Conservation (phyloP, 2,888 invertebrate species). For the Acanthopleura granulata region DNA sequence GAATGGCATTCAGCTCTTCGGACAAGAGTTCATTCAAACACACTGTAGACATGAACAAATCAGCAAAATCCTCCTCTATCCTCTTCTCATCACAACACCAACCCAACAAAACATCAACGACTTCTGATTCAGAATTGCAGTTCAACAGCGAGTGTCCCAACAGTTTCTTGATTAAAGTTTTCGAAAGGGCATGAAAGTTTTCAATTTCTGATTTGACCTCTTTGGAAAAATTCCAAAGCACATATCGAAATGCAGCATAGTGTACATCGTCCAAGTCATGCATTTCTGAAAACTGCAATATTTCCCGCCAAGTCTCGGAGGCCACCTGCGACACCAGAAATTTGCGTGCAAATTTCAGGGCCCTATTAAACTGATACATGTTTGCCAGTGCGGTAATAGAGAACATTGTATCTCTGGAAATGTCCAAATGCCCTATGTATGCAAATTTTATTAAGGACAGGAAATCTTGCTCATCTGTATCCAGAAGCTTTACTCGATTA, state of each 20-base stretch:
- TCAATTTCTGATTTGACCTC: not conserved
- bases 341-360: not conserved
- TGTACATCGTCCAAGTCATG: not conserved
- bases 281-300: not conserved
- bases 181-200: not conserved
- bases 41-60: not conserved
- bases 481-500: not conserved
- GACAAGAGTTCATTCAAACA: not conserved
- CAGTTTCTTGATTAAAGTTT: not conserved
- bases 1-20: not conserved
- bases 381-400: not conserved
- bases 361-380: not conserved
- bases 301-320: not conserved
- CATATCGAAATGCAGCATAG: not conserved
- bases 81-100: not conserved
- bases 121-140: not conserved
- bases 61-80: not conserved
- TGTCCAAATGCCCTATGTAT: not conserved
- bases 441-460: not conserved
- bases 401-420: not conserved
- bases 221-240: constrained; percentile 1
- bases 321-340: not conserved
- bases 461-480: not conserved
- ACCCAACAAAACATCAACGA: not conserved
- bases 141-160: not conserved